phyloP scores from a whole-genome alignment of 2,888 invertebrate species.

The Zaprionus lineosus region DNA sequence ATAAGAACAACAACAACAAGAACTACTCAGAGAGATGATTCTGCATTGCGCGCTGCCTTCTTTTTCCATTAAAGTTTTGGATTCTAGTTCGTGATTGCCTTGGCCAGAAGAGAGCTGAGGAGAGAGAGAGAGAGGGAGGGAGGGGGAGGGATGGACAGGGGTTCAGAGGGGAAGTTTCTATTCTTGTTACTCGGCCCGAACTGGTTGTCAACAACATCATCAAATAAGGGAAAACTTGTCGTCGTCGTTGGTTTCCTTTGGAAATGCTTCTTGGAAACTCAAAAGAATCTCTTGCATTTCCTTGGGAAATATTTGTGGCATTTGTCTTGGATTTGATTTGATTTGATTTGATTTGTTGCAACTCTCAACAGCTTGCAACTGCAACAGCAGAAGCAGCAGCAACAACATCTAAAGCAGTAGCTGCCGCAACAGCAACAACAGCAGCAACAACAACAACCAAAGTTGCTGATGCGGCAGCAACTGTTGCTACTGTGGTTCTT shows the following conservation, averaged over 20 bases:
- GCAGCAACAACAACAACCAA: background rate
- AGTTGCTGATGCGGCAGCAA: background rate
- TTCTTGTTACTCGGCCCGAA: slow-evolving; percentile 46
- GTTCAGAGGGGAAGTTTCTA: no score
- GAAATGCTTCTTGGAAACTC: slow-evolving; percentile 56
- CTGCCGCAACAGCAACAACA: background rate
- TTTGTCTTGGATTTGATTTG: slow-evolving; percentile 60
- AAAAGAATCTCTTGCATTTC: slow-evolving; percentile 77
- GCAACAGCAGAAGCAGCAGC: background rate
- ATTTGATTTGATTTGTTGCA: slow-evolving; percentile 42
- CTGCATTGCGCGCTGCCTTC: no score
- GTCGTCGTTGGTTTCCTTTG: slow-evolving; percentile 47
- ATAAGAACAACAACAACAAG: background rate
- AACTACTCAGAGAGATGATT: no score
- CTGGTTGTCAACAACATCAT: slow-evolving; percentile 47
- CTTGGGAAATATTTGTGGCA: slow-evolving; percentile 78
- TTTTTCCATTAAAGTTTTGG: slow-evolving; percentile 34
- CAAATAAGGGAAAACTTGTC: slow-evolving; percentile 64
- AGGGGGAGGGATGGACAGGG: no score
- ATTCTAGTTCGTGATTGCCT: slow-evolving; percentile 53
- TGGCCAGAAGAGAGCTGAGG: no score
- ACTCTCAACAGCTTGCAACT: slow-evolving; percentile 1
- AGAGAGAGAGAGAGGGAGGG: no score
- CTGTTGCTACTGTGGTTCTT: slow-evolving; percentile 56
- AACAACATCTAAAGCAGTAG: background rate